Percentiles rank a stretch among this genome's conserved stretches.
phyloP scores from a whole-genome alignment of 2,113 vertebrate species.

The Nematolebias whitei region DNA sequence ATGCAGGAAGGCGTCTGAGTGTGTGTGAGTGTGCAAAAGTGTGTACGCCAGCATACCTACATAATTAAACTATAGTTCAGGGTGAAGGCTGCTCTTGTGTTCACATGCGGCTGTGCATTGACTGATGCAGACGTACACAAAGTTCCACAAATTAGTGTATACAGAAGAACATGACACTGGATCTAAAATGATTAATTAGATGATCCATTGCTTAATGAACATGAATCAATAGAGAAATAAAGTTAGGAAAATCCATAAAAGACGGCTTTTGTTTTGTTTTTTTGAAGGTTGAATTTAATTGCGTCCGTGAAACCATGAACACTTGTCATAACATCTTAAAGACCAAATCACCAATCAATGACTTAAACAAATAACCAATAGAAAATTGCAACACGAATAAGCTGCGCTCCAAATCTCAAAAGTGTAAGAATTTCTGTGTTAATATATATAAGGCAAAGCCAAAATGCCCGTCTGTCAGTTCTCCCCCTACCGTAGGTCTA shows the following conservation, averaged over 20 bases:
- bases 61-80: conserved; percentile 57
- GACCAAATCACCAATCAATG: conserved; percentile 5
- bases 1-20: conserved; percentile 33
- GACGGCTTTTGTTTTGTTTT: neutral
- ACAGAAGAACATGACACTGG: neutral
- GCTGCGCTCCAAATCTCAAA: conserved; percentile 5
- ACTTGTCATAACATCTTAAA: neutral
- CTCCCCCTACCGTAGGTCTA: conserved; percentile 57
- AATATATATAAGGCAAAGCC: conserved; percentile 42
- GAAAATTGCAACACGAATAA: conserved; percentile 5
- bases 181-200: conserved; percentile 2
- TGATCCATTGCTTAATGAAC: neutral
- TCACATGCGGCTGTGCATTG: conserved; percentile 12
- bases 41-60: conserved; percentile 27
- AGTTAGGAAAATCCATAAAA: conserved; percentile 12
- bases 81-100: conserved; percentile 30
- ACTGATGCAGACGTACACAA: neutral
- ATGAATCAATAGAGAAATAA: conserved; percentile 22
- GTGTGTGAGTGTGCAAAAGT: neutral
- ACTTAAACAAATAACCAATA: conserved; percentile 22
- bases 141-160: conserved; percentile 2
- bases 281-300: conserved; percentile 13
- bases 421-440: conserved; percentile 19
- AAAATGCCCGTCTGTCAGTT: conserved; percentile 57
- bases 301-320: neutral